These are phyloP conservation scores for Caenorhabditis tropicalis DNA, from an alignment of 1,140 invertebrate genomes.

Conservation along the genomic window DNA sequence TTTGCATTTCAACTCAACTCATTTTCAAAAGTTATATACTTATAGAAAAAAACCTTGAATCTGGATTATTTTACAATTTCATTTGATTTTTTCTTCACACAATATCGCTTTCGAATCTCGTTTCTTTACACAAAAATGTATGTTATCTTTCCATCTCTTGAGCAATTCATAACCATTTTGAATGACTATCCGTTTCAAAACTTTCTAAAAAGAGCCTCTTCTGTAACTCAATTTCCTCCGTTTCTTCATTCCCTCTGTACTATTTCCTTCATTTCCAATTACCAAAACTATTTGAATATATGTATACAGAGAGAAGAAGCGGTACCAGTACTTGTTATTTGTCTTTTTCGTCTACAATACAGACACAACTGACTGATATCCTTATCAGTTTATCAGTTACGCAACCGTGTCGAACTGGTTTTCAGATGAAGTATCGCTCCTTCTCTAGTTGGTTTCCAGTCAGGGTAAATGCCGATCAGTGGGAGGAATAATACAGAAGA, in stretches of 20 bases:
- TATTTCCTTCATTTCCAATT: neutral
- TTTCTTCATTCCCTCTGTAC: neutral
- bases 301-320: neutral
- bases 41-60: neutral
- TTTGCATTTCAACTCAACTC: slow-evolving; percentile 5
- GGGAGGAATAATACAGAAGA: neutral
- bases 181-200: too few species aligned
- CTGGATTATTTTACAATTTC: too few species aligned
- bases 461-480: slow-evolving; percentile 30
- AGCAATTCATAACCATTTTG: too few species aligned
- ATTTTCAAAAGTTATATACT: neutral
- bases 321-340: slow-evolving; percentile 40
- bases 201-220: neutral
- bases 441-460: neutral
- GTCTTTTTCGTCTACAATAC: slow-evolving; percentile 11
- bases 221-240: neutral
- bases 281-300: slow-evolving; percentile 9
- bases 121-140: too few species aligned
- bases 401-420: slow-evolving; percentile 28
- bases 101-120: too few species aligned
- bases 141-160: too few species aligned
- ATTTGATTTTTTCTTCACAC: too few species aligned
- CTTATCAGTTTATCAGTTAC: slow-evolving; percentile 45
- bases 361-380: neutral
- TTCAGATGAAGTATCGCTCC: neutral